Evolutionary conservation across 2,113 vertebrate genomes (phyloP), one percentile per base, ranked within the genome.

Genomic region (Stigmatopora nigra): DNA sequence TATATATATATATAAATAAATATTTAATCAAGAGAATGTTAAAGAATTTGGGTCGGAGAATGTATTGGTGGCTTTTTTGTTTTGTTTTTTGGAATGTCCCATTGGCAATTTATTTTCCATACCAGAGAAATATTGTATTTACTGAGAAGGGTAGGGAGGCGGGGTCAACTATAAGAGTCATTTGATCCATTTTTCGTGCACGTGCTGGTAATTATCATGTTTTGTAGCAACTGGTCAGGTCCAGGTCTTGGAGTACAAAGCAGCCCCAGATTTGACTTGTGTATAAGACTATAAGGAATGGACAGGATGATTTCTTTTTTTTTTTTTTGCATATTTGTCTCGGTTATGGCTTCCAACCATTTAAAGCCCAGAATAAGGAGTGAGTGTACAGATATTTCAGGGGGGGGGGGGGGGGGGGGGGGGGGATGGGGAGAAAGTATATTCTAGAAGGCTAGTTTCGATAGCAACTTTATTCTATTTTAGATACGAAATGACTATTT

Each of bases 1-100:
- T 41, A 6, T 41, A 8, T 41, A 6, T 41, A 81, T 76, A 59
- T 78, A 78, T 75, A 76, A 82, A 81, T 88, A 82, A 7, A 41
- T 41, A 8, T 41, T 1, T 41, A 41, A 86, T 85, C 82, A 51
- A 72, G 70, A 81, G 83, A 88, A 86, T 86, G 82, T 84, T 80
- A 75, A 22, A 14, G 13, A 36, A 53, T 22, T 49, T 17, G 62
- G 36, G 46, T 49, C 63, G 62, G 70, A 67, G 76, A 80, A 86
- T 86, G 76, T 86, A 68, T 61, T 71, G 69, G 49, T 41, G 61
- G 46, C 71, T 57, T 70, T 56, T 69, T n/a, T n/a, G n/a, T n/a
- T n/a, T n/a, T n/a, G n/a, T n/a, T n/a, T 67, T 46, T 67, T 61
- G 38, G 70, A 44, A 19, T 19, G 35, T 66, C 71, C 68, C 63